Conservation (phyloP, 2,113 vertebrate genomes). For the Azemiops feae region DNA sequence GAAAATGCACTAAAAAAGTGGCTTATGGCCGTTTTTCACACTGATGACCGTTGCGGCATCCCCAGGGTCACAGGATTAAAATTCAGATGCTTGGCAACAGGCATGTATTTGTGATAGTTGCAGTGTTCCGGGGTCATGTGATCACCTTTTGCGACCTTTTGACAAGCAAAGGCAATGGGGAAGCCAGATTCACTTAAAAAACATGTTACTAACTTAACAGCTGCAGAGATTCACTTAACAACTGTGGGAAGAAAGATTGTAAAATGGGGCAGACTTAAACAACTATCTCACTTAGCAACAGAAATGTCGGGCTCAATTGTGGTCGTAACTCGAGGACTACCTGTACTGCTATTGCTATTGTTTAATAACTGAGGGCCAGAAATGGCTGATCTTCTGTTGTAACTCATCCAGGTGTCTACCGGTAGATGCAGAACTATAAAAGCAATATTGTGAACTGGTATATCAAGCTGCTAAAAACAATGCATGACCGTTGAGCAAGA, state of each 20-base stretch:
- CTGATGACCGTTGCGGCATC: background rate
- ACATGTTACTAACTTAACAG: too few species aligned
- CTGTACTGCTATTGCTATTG: background rate
- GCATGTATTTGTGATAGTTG: background rate
- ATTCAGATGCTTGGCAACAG: background rate
- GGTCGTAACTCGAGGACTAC: background rate
- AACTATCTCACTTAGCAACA: background rate
- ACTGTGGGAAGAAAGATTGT: background rate
- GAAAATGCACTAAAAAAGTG: background rate
- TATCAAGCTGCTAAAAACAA: background rate
- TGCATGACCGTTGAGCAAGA: background rate
- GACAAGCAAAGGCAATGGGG: background rate
- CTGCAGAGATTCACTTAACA: background rate
- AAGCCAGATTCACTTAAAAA: background rate
- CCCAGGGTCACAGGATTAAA: background rate
- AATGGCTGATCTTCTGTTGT: background rate
- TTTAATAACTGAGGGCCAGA: background rate
- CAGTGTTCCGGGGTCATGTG: background rate
- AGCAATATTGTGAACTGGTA: background rate
- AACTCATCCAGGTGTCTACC: background rate
- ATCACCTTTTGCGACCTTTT: background rate
- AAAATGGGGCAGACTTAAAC: background rate
- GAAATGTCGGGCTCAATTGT: background rate
- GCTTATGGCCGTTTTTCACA: background rate
- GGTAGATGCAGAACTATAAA: background rate